Conservation (phyloP, 2,888 invertebrate genomes). For the Abrostola triplasia region DNA sequence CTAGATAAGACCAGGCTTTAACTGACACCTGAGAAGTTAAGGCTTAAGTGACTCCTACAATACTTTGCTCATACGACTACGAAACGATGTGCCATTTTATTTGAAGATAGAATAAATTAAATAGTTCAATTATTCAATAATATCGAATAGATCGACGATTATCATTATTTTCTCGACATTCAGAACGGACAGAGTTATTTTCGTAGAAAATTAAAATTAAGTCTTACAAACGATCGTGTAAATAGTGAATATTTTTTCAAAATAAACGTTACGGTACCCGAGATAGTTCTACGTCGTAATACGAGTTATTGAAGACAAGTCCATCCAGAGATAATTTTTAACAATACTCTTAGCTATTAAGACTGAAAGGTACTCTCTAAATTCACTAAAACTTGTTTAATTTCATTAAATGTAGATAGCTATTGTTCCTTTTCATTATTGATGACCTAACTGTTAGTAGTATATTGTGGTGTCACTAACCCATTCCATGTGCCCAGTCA, state of each 20-base stretch:
- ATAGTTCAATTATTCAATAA: slow-evolving; percentile 33
- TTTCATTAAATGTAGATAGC: slow-evolving; percentile 57
- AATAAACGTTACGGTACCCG: slow-evolving; percentile 70
- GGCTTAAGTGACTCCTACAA: slow-evolving; percentile 48
- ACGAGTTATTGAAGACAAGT: slow-evolving; percentile 80
- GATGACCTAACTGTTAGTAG: slow-evolving; percentile 62
- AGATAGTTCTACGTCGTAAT: slow-evolving; percentile 75
- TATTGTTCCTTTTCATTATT: slow-evolving; percentile 51
- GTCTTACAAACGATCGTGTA: slow-evolving; percentile 65
- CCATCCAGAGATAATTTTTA: slow-evolving; percentile 84
- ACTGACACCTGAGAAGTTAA: slow-evolving; percentile 63
- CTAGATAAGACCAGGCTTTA: slow-evolving; percentile 69
- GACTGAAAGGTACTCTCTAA: slow-evolving; percentile 82
- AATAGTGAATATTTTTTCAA: slow-evolving; percentile 80
- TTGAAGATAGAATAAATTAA: slow-evolving; percentile 53
- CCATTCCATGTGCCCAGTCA: slow-evolving; percentile 83
- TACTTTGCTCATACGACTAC: slow-evolving; percentile 49
- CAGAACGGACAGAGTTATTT: slow-evolving; percentile 70
- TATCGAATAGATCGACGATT: slow-evolving; percentile 28
- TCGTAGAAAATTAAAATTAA: slow-evolving; percentile 68
- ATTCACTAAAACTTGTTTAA: slow-evolving; percentile 63
- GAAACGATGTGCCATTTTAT: slow-evolving; percentile 64
- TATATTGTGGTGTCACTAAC: slow-evolving; percentile 72
- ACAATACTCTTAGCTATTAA: slow-evolving; percentile 84
- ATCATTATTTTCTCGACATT: slow-evolving; percentile 45